Base-by-base conservation (phyloP, 2,113 vertebrate species). In the Bubo blakistoni region DNA sequence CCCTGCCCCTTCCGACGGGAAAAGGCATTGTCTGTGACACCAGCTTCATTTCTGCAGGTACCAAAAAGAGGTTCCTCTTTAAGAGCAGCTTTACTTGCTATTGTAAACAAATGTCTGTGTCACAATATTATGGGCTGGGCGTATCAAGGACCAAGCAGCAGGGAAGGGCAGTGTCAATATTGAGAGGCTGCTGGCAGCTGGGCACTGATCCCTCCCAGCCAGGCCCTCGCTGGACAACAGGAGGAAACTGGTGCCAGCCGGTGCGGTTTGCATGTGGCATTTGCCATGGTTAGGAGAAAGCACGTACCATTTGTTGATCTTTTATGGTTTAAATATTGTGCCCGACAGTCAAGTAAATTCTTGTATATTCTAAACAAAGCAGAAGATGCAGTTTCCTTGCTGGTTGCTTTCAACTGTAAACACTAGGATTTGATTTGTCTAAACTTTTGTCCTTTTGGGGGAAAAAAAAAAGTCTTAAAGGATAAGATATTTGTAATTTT, bases 221-320 rank as follows among this genome's bases (percentile, higher is more conserved):
- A 27, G 24, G 2, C 10, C 52, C 52, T 46, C 17, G 44, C 44
- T 46, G 40, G 40, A 42, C 40, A 42, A 42, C 40, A 42, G 40
- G 40, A 42, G 40, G 40, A 42, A 42, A 42, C 18, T 20, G n/a
- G 32, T 13, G 44, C 16, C 27, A 54, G 40, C n/a, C 2, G 5
- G 12, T 2, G 57, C 1, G 1, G 12, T 10, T 30, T 3, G 40
- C 26, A 1, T 2, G n/a, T 26, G 44, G 74, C 46, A 21, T 32
- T 38, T 49, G 30, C 42, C 47, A 6, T 5, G 7, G 49, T 4
- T 26, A 20, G 30, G 15, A 38, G 62, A 59, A 58, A 74, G 36
- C 32, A 29, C 1, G 30, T 6, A 16, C 19, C n/a, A 3, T 25
- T 52, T 86, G 38, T 40, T 67, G 49, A 61, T 15, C n/a, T 77